phyloP scores from a whole-genome alignment of 2,888 invertebrate species.

The Phengaris arion region DNA sequence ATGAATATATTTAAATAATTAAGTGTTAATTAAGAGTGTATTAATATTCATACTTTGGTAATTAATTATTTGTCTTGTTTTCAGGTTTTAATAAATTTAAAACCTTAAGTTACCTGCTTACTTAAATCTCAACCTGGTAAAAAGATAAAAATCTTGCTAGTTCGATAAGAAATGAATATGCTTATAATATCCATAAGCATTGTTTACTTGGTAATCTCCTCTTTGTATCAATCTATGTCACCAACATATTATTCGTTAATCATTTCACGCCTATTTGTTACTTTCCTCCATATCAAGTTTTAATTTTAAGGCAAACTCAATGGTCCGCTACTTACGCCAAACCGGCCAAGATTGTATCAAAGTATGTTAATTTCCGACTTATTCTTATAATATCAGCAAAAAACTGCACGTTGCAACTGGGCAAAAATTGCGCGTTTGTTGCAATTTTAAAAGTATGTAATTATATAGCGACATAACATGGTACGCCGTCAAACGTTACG shows the following conservation, averaged over 20 bases:
- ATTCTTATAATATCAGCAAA: constrained; percentile 25
- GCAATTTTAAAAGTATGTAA: constrained; percentile 49
- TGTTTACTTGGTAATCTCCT: neutral
- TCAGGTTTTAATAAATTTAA: neutral
- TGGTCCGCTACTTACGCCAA: neutral
- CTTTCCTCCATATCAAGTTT: neutral
- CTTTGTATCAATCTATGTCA: no score
- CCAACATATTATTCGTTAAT: neutral
- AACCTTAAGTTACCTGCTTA: neutral
- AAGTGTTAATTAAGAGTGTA: neutral
- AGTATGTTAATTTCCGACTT: constrained; percentile 26
- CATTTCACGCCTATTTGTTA: neutral
- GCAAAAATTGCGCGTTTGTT: constrained; percentile 33
- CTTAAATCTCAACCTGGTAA: neutral
- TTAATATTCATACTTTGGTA: neutral
- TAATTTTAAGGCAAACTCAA: neutral
- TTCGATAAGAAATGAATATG: neutral
- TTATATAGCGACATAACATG: constrained; percentile 56
- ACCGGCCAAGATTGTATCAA: constrained; percentile 16
- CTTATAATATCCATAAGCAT: neutral
- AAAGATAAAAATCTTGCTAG: neutral
- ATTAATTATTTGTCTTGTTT: neutral
- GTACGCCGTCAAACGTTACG: constrained; percentile 42
- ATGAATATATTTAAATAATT: neutral
- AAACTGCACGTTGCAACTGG: constrained; percentile 7